Base-by-base conservation (phyloP, 2,888 invertebrate genomes). In the Diabrotica balteata region DNA sequence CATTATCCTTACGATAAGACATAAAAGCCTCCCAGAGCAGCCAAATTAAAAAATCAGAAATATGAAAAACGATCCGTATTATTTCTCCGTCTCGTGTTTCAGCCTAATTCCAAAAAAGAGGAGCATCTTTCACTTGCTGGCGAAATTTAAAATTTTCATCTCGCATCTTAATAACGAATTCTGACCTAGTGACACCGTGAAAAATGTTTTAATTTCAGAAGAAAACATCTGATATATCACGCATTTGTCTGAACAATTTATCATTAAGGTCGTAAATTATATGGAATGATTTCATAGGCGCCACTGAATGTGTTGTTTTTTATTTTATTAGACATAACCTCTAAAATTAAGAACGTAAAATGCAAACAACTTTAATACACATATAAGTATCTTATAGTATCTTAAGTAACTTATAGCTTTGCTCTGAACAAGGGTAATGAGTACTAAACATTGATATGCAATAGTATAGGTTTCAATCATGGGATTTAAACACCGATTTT, bases 191-290 rank as follows among this genome's bases (percentile, higher is more conserved):
- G 54, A 57, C 55, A 63, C 32, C n/a, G 44, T 44, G 50, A 50
- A 44, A 55, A 57, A 50, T 55, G 49, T 47, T 63, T 55, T 43
- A 55, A 55, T 63, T 63, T 57, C 47, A 8, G 42, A 49, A 62
- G 7, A 45, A 43, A 62, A 61, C 22, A 54, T 62, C 47, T 32
- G 32, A 62, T 62, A 63, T 50, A 55, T 63, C 54, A 63, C 47
- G 11, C 44, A 61, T 61, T 61, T 61, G 61, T 53, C 53, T 17
- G 45, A 51, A 11, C 22, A 17, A 61, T 46, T 47, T 10, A 10
- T 47, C 47, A 47, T 47, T 47, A 47, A 47, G 32, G 32, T 32
- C 32, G 32, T 51, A n/a, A 51, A 11, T 51, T 7, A 51, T 51
- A 51, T n/a, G n/a, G 47, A 10, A 10, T 47, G 47, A 8, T 10